A percentile compares a stretch with the other conserved stretches of the same genome.
phyloP scores from a whole-genome alignment of 2,797 vertebrate species.

The Clarias platycephalus region DNA sequence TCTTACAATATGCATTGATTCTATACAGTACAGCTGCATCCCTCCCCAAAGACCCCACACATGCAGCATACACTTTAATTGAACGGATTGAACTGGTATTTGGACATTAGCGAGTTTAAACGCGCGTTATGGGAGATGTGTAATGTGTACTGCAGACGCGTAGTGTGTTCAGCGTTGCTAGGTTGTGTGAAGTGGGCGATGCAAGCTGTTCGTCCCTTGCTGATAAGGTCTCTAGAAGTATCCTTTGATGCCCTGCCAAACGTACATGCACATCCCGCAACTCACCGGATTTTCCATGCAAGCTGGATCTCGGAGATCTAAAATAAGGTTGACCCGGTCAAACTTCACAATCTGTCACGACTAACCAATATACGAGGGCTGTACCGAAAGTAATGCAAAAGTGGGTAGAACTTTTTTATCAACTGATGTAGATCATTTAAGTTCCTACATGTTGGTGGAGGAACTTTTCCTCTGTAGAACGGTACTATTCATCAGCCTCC shows the following conservation, averaged over 20 bases:
- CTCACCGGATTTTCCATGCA: slow-evolving; percentile 42
- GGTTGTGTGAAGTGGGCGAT: slow-evolving; percentile 28
- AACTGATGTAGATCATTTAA: too few relatives aligned
- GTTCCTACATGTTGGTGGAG: too few relatives aligned
- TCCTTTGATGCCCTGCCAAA: slow-evolving; percentile 44
- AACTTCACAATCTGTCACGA: neutral
- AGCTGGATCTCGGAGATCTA: slow-evolving; percentile 20
- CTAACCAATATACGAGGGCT: neutral
- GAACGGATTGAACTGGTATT: slow-evolving; percentile 42
- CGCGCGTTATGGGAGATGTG: slow-evolving; percentile 4
- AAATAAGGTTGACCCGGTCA: slow-evolving; percentile 17
- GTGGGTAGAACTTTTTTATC: too few relatives aligned
- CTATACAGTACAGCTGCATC: slow-evolving; percentile 2
- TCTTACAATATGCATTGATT: slow-evolving; percentile 13
- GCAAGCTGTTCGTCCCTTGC: slow-evolving; percentile 31
- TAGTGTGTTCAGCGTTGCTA: slow-evolving; percentile 45
- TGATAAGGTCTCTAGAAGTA: slow-evolving; percentile 40
- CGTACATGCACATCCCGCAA: slow-evolving; percentile 21
- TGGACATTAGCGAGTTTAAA: slow-evolving; percentile 17
- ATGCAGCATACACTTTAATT: slow-evolving; percentile 28
- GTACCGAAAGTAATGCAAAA: too few relatives aligned
- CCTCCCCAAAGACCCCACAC: slow-evolving; percentile 5
- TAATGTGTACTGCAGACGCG: neutral
- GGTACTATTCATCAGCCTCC: too few relatives aligned
- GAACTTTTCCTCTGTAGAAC: too few relatives aligned